Base-by-base conservation (phyloP, 2,888 invertebrate species). In the Nipponacmea schrenckii region DNA sequence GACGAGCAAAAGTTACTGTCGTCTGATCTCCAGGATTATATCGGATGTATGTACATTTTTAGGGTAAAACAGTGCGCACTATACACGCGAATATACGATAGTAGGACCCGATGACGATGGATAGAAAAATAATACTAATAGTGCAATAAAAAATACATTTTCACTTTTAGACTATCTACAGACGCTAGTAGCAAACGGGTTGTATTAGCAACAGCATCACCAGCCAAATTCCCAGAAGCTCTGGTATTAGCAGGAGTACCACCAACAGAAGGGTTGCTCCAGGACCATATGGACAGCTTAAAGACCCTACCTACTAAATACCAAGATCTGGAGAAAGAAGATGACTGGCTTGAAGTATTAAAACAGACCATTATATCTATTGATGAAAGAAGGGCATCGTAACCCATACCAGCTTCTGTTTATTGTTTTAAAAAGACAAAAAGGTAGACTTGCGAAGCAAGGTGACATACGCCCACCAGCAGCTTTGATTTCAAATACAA, bases 171-270 rank as follows among this genome's bases (percentile, higher is more conserved):
- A 39, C 4, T 8, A 5, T 8, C 4, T 39, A 39, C 39, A 39
- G 39, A 39, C 3, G 10, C 39, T 39, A 10, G 8, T 10, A 7
- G 4, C 39, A 39, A 39, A 39, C 39, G 77, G 24, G 84, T 89
- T 17, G 85, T 87, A 62, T 75, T 90, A 45, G 86, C 90, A 1
- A 90, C 90, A 26, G 90, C 90, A 2, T 89, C 89, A 3, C 87
- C 89, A 2, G 83, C 82, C 20, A 90, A 90, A 77, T 90, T 90
- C 77, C 83, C 82, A 20, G 89, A 89, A 73, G 87, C 86, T 27
- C 78, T 86, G 4, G 64, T 69, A 46, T 80, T 82, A 39, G 86
- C 89, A 8, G 87, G 87, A 45, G 76, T 90, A 8, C 71, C 77
- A 45, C 65, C 72, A 71, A 69, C 72, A n/a, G 39, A 39, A 39